A percentile compares a stretch with the other conserved stretches of the same genome.
Conservation (phyloP, 2,888 invertebrate species). For the Pseudococcus jackbeardsleyi region DNA sequence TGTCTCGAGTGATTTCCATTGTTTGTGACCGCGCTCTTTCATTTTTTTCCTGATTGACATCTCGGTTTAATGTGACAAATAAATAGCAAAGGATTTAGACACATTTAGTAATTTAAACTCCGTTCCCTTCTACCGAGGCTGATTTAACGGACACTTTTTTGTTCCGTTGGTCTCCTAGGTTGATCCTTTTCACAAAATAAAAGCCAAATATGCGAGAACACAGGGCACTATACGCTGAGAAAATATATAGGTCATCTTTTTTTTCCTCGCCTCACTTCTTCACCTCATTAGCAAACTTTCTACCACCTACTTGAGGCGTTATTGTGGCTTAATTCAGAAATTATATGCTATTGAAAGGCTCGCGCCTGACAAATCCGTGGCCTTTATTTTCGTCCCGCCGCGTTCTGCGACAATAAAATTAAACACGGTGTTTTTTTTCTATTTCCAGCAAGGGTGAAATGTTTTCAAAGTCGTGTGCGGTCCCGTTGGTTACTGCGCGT, state of each 20-base stretch:
- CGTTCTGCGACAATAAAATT: neutral
- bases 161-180: neutral
- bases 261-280: neutral
- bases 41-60: neutral
- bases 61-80: neutral
- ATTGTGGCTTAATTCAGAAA: conserved; percentile 31
- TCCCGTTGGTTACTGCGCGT: neutral
- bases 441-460: neutral
- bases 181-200: neutral
- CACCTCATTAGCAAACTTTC: conserved; percentile 45
- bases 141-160: neutral
- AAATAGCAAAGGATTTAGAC: neutral
- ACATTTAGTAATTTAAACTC: neutral
- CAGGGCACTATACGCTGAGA: neutral
- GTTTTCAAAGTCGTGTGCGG: conserved; percentile 36
- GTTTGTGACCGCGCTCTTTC: neutral
- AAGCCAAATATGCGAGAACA: neutral
- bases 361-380: conserved; percentile 28
- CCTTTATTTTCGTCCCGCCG: neutral
- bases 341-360: conserved; percentile 36
- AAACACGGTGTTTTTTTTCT: conserved; percentile 28
- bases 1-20: conserved; percentile 11
- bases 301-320: conserved; percentile 37
- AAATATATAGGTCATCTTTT: conserved; percentile 54
- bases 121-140: too few species aligned